Evolutionary conservation across 1,140 invertebrate species (phyloP), one percentile per base, ranked within the genome.

Genomic region (Zaprionus capensis): DNA sequence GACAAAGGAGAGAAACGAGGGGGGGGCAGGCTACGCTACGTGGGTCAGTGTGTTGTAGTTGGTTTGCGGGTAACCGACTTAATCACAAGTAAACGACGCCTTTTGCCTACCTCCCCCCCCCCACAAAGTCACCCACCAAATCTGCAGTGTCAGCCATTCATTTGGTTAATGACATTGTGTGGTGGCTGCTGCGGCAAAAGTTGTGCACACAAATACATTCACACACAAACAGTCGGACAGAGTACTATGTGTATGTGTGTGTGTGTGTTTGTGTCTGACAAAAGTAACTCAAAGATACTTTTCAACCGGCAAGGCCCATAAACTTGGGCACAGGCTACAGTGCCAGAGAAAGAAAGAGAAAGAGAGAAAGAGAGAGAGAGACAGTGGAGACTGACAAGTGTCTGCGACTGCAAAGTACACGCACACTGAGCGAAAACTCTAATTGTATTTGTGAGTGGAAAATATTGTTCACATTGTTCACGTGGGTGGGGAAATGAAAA

Each of bases 161-260:
- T 87, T 87, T 87, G 85, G 81, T 90, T 87, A 87, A 87, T 87
- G 84, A 87, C 84, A 88, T 87, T 87, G 83, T 88, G 83, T 75
- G 72, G 83, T 76, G 78, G 83, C 76, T 83, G 84, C 84, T 87
- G 83, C 83, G 83, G 81, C 84, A 87, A 88, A 88, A 88, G 77
- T 85, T 69, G 77, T 64, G 77, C 72, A 75, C 22, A 73, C 59
- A 73, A 11, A 61, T 26, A 59, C 28, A 62, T 12, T 61, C 24
- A 51, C 15, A 53, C 51, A 66, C 76, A 73, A 62, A 64, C 72
- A 70, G 31, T 11, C 17, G 24, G 24, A 31, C 46, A 36, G 22
- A 31, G 44, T 12, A n/a, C 38, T 17, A 1, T 12, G n/a, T 44
- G 36, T 24, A 6, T 41, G n/a, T 49, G 26, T 28, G n/a, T 49